Evolutionary conservation across 2,888 invertebrate species (phyloP).

Genomic region (Limenitis arthemis): DNA sequence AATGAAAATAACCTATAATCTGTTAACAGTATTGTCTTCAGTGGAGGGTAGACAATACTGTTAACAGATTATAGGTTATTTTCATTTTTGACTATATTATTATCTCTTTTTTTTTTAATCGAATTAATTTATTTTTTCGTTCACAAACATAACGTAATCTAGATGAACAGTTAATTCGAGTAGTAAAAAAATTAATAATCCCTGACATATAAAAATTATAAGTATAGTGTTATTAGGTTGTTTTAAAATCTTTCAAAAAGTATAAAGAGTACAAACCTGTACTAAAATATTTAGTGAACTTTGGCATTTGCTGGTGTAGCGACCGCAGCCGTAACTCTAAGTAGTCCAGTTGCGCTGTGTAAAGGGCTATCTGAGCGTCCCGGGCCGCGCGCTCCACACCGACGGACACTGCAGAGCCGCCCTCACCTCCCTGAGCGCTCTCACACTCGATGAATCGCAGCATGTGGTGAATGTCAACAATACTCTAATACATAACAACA

Average conservation of each 20-base stretch:
- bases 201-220: too few species aligned
- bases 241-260: background rate
- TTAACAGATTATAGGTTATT: background rate
- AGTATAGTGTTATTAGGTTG: too few species aligned
- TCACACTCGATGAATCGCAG: slow-evolving; percentile 60
- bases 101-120: too few species aligned
- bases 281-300: slow-evolving; percentile 43
- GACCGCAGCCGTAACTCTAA: slow-evolving; percentile 51
- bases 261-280: slow-evolving; percentile 34
- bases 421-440: slow-evolving; percentile 31
- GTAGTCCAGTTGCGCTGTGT: slow-evolving; percentile 68
- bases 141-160: too few species aligned
- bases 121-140: too few species aligned
- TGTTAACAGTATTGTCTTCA: slow-evolving; percentile 43
- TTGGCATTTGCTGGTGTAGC: slow-evolving; percentile 31
- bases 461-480: slow-evolving; percentile 72
- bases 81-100: too few species aligned
- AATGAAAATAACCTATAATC: too few species aligned
- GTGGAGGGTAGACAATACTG: slow-evolving; percentile 56
- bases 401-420: slow-evolving; percentile 34
- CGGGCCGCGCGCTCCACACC: slow-evolving; percentile 47
- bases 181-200: too few species aligned
- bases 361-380: slow-evolving; percentile 67
- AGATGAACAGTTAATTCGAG: too few species aligned
- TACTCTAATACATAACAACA: slow-evolving; percentile 37